phyloP scores from a whole-genome alignment of 2,113 vertebrate genomes.

The Mirounga angustirostris region DNA sequence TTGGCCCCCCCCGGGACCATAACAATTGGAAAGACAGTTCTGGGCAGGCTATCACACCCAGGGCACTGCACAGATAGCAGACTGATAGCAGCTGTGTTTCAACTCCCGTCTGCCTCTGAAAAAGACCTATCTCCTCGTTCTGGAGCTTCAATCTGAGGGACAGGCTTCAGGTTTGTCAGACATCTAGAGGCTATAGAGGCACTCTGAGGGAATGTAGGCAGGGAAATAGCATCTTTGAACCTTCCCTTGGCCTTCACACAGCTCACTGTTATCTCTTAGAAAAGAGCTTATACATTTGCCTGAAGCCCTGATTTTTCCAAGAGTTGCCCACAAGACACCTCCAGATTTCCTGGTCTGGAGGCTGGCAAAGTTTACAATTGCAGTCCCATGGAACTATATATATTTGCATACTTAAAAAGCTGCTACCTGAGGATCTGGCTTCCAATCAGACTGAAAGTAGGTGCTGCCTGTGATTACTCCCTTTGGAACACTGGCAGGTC shows the following conservation, averaged over 20 bases:
- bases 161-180: not conserved
- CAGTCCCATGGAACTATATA: not conserved
- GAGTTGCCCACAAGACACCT: not conserved
- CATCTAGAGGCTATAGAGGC: not conserved
- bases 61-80: not conserved
- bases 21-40: not conserved
- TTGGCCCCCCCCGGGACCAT: not conserved
- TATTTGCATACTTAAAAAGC: not conserved
- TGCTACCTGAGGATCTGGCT: not conserved
- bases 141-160: not conserved
- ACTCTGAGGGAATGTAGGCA: not conserved
- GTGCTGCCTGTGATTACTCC: not conserved
- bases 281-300: not conserved
- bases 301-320: not conserved
- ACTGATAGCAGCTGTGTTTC: not conserved
- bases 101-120: not conserved
- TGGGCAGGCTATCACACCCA: not conserved
- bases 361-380: not conserved
- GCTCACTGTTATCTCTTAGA: not conserved
- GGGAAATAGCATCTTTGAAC: not conserved
- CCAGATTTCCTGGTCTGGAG: not conserved
- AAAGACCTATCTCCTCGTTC: not conserved
- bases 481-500: not conserved
- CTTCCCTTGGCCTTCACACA: not conserved
- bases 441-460: not conserved